Percentiles rank a stretch among this genome's conserved stretches.
Evolutionary conservation across 2,888 invertebrate species (phyloP).

Genomic region (Ormyrus rosae): DNA sequence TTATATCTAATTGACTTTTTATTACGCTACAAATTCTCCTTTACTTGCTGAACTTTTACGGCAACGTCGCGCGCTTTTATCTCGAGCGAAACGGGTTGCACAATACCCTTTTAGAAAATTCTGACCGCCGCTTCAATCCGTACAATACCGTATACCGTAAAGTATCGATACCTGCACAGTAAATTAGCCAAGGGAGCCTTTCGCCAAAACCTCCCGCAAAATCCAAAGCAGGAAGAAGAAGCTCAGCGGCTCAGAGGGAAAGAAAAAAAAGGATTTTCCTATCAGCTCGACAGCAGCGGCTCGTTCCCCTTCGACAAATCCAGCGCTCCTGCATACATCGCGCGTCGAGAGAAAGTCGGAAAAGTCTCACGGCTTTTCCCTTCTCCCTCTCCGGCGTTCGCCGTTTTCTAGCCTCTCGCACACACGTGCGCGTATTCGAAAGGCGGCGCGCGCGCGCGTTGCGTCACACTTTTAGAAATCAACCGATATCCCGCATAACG

Average conservation of each 20-base stretch:
- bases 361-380: conserved; percentile 25
- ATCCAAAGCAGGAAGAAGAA: background rate
- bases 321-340: background rate
- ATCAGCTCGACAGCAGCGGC: background rate
- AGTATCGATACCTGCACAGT: too few relatives aligned
- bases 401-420: conserved; percentile 18
- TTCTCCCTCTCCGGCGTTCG: background rate
- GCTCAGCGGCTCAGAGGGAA: background rate
- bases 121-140: too few relatives aligned
- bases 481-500: conserved; percentile 8
- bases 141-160: too few relatives aligned
- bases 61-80: too few relatives aligned
- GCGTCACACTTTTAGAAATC: conserved; percentile 54
- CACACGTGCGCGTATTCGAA: conserved; percentile 36
- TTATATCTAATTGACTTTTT: too few relatives aligned
- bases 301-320: too few relatives aligned
- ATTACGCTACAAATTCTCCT: background rate
- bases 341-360: conserved; percentile 52
- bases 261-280: background rate
- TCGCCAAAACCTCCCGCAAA: background rate
- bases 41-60: background rate
- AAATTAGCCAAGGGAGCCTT: too few relatives aligned
- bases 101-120: too few relatives aligned
- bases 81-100: too few relatives aligned
- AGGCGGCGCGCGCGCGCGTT: conserved; percentile 33